Evolutionary conservation across 2,888 invertebrate species (phyloP).

Genomic region (Tolmerus cingulatus): DNA sequence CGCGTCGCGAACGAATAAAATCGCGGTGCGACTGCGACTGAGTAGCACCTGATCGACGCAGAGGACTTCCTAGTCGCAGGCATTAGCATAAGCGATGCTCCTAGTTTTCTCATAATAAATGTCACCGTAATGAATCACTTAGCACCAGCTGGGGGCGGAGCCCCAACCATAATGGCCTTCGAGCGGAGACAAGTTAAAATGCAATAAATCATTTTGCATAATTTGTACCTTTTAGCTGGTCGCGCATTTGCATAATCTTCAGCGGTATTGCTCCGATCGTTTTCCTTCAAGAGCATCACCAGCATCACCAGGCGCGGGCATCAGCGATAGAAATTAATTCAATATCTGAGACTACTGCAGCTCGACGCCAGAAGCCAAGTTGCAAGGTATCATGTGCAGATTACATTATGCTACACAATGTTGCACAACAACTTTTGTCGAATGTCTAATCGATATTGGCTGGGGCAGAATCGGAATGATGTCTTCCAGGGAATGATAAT

Average conservation of each 20-base stretch:
- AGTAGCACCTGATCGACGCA: constrained; percentile 8
- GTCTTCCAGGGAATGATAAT: constrained; percentile 27
- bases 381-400: constrained; percentile 18
- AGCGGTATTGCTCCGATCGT: constrained; percentile 21
- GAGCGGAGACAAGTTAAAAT: constrained; percentile 36
- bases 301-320: neutral
- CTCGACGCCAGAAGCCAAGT: neutral
- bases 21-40: neutral
- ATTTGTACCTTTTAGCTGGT: constrained; percentile 33
- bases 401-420: neutral
- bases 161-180: constrained; percentile 34
- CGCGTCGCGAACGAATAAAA: neutral
- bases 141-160: constrained; percentile 24
- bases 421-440: constrained; percentile 29
- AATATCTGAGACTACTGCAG: constrained; percentile 18
- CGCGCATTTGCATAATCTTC: constrained; percentile 37
- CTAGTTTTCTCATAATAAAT: constrained; percentile 40
- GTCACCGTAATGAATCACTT: constrained; percentile 40
- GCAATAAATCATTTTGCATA: constrained; percentile 41
- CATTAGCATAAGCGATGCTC: constrained; percentile 23
- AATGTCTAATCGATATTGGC: constrained; percentile 23
- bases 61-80: constrained; percentile 5
- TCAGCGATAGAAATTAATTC: constrained; percentile 13
- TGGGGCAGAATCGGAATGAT: constrained; percentile 19
- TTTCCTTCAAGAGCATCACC: constrained; percentile 6